Evolutionary conservation across 1,140 invertebrate species (phyloP).

Genomic region (Conus ventricosus): DNA sequence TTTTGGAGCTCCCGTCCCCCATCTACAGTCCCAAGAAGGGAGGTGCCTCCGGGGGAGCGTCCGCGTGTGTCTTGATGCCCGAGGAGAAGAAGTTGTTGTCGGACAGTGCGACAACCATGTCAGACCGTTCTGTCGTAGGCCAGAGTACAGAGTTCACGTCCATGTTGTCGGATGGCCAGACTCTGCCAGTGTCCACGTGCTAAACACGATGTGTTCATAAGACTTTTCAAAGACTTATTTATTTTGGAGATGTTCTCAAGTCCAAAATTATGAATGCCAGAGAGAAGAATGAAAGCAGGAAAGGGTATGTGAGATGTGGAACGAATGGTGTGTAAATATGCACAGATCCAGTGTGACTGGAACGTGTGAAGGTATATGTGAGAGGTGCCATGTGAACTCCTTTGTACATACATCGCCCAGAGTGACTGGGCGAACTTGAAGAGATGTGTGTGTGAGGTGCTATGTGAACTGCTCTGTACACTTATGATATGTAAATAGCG

Average conservation of each 20-base stretch:
- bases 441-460: background rate
- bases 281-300: background rate
- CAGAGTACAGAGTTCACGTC: slow-evolving; percentile 16
- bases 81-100: slow-evolving; percentile 18
- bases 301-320: background rate
- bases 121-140: background rate
- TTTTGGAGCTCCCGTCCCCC: background rate
- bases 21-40: slow-evolving; percentile 25
- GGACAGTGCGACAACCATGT: slow-evolving; percentile 8
- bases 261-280: background rate
- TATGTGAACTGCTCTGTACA: background rate
- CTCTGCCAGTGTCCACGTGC: slow-evolving; percentile 3
- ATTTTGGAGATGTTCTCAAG: background rate
- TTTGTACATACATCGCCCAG: background rate
- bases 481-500: background rate
- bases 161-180: slow-evolving; percentile 13
- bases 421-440: background rate
- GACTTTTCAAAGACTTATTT: background rate
- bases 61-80: background rate
- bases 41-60: background rate
- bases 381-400: background rate
- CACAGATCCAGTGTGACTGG: background rate
- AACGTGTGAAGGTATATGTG: background rate
- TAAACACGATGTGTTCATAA: background rate
- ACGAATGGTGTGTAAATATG: background rate